phyloP scores from a whole-genome alignment of 2,797 vertebrate species.

The Melanotaenia pygmaea region DNA sequence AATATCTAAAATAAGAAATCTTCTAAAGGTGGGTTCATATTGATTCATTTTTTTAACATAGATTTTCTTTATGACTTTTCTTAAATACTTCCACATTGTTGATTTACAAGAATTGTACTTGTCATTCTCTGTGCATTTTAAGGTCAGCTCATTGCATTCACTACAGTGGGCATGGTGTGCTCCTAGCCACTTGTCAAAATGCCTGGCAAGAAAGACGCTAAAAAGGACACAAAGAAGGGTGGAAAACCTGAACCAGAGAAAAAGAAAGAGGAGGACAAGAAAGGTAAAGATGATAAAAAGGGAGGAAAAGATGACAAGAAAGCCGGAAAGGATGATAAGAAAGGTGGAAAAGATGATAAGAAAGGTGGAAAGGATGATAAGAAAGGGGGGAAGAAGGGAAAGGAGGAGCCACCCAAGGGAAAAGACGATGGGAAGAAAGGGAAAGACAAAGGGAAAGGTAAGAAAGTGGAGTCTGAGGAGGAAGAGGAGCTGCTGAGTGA shows the following conservation, averaged over 20 bases:
- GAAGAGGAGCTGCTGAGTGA: constrained; percentile 83
- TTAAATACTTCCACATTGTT: neutral
- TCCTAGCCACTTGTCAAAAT: constrained; percentile 71
- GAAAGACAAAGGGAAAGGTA: constrained; percentile 76
- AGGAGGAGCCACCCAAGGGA: constrained; percentile 69
- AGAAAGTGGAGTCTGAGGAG: constrained; percentile 88
- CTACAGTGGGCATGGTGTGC: constrained; percentile 76
- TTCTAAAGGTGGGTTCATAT: constrained; percentile 59
- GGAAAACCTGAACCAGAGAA: constrained; percentile 75
- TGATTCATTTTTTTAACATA: constrained; percentile 6
- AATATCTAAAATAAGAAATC: constrained; percentile 53
- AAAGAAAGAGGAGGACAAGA: constrained; percentile 78
- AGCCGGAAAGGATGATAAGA: constrained; percentile 68
- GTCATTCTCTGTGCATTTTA: constrained; percentile 49
- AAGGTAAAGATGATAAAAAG: constrained; percentile 77
- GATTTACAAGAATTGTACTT: neutral
- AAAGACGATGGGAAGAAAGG: constrained; percentile 80
- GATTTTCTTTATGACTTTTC: constrained; percentile 1
- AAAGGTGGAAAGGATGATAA: constrained; percentile 74
- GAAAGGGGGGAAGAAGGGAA: constrained; percentile 75
- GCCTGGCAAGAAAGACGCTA: constrained; percentile 82
- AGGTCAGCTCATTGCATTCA: constrained; percentile 50
- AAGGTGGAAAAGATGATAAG: constrained; percentile 70
- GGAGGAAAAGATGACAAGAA: constrained; percentile 78
- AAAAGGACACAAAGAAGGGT: constrained; percentile 80